Evolutionary conservation across 2,797 vertebrate genomes (phyloP), one percentile per base, ranked within the genome.

Genomic region (Mycteria americana): DNA sequence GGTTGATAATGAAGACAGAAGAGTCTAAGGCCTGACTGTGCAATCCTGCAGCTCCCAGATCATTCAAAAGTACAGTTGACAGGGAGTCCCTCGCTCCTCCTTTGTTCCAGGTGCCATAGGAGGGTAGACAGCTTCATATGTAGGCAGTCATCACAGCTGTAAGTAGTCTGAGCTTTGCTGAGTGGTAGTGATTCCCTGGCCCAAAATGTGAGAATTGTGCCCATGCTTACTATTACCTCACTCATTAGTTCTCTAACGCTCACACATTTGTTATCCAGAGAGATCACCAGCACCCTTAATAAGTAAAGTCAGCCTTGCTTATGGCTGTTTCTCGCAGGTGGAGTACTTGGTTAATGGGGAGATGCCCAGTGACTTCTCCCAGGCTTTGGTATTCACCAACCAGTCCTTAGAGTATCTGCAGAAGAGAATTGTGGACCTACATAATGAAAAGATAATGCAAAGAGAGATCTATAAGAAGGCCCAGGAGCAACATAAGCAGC

Each of bases 381-480:
- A 97, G 15, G 97, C 98, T 2, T 85, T 99, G 97, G 98, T 99
- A 41, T 98, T 99, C 97, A 98, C 98, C 82, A 97, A 96, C 48
- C 70, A 45, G 5, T 98, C 98, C 60, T 92, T 99, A 89, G 86
- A 85, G 24, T 95, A 94, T n/a, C 98, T 99, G 85, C 97, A 98
- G 93, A 96, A 97, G 50, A 98, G 98, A 60, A 98, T 99, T 75
- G 56, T 93, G 51, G 97, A 98, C 82, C 94, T 99, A 51, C 97
- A 98, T 13, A 95, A 94, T 18, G 99, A 99, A 96, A 99, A 98
- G 68, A 48, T 22, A 43, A 95, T 98, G 65, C 98, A 99, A 97
- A 98, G 94, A 62, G 98, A 99, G 21, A 97, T 98, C 43, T 98
- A 98, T 97, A 97, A 57, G 77, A 96, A 98, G 56, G 98, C 98